Conservation (phyloP, 2,113 vertebrate species). For the Todiramphus chloris region DNA sequence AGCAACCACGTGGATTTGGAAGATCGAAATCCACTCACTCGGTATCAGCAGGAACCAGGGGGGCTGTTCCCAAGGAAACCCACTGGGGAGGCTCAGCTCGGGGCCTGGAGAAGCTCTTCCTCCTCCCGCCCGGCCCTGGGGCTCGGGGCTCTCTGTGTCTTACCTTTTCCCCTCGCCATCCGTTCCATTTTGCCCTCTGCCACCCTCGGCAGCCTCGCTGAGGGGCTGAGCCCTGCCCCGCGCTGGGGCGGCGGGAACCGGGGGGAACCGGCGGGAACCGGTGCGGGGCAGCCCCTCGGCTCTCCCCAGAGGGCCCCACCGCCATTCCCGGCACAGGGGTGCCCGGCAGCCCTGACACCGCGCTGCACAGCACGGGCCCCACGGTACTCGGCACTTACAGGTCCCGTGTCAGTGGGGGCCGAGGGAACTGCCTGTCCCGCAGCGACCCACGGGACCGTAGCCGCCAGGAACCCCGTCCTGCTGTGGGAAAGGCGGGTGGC, state of each 20-base stretch:
- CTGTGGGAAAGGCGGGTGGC: background rate
- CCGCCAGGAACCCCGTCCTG: background rate
- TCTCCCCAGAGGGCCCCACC: background rate
- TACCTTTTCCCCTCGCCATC: background rate
- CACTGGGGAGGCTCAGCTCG: rapidly evolving
- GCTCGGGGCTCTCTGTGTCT: background rate
- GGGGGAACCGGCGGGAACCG: background rate
- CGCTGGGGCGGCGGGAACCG: background rate
- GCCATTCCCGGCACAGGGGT: rapidly evolving
- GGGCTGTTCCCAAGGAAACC: background rate
- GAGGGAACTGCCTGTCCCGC: background rate
- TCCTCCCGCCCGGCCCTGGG: background rate
- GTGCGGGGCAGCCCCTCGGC: background rate
- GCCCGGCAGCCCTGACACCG: background rate
- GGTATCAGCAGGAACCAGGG: background rate
- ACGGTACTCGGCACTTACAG: background rate
- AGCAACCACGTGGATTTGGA: background rate
- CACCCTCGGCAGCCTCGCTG: rapidly evolving
- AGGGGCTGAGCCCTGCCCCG: background rate
- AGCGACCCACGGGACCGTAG: background rate
- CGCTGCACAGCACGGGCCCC: rapidly evolving
- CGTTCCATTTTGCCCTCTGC: background rate
- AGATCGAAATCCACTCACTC: background rate
- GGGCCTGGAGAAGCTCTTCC: background rate
- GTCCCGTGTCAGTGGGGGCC: background rate